phyloP scores from a whole-genome alignment of 2,113 vertebrate species.

The Etheostoma cragini region DNA sequence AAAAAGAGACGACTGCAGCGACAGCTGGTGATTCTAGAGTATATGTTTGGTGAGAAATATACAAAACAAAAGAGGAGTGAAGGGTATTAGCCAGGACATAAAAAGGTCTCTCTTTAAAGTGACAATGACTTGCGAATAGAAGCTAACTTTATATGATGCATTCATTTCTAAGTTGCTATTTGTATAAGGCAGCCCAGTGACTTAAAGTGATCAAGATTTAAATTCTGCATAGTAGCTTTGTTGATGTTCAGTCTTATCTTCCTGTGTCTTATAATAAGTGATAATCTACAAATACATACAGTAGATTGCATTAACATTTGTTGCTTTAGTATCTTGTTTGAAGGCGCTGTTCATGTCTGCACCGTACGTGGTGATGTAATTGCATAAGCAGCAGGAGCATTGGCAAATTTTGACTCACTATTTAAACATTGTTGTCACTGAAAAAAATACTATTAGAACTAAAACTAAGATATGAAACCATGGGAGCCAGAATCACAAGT shows the following conservation, averaged over 20 bases:
- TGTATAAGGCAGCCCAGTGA: background rate
- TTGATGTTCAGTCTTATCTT: background rate
- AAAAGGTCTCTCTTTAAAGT: background rate
- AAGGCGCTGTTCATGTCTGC: background rate
- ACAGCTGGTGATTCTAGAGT: background rate
- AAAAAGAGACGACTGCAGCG: background rate
- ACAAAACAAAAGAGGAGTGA: background rate
- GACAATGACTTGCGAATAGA: background rate
- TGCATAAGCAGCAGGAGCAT: background rate
- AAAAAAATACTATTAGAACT: background rate
- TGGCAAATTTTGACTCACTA: background rate
- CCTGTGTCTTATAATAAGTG: background rate
- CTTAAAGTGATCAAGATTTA: background rate
- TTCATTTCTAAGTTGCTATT: background rate
- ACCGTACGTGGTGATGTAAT: background rate
- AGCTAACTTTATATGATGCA: background rate
- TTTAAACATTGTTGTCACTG: background rate
- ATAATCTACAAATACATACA: background rate
- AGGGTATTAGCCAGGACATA: background rate
- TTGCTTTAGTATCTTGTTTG: background rate
- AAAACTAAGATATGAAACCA: background rate
- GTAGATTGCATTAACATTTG: background rate
- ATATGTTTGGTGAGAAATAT: background rate
- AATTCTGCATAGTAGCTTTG: background rate
- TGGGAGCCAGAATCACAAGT: background rate